phyloP scores from a whole-genome alignment of 2,888 invertebrate species.

The Dryomyza anilis region DNA sequence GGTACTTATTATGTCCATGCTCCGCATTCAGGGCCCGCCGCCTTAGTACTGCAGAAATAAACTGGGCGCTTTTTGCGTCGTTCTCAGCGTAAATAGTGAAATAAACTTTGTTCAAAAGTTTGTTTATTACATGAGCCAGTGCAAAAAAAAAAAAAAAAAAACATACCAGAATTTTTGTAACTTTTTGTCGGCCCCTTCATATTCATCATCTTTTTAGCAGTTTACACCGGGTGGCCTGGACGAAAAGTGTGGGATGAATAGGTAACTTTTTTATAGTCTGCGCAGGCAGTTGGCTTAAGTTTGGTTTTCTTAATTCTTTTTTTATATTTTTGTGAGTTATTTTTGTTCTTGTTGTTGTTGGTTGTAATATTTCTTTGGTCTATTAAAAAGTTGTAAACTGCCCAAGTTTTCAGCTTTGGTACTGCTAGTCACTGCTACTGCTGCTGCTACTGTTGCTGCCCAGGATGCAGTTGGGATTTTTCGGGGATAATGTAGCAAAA shows the following conservation, averaged over 20 bases:
- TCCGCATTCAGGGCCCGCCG: slow-evolving; percentile 37
- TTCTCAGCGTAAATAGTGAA: slow-evolving; percentile 44
- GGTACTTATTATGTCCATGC: slow-evolving; percentile 42
- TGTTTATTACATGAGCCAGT: slow-evolving; percentile 48
- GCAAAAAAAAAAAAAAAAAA: slow-evolving; percentile 31
- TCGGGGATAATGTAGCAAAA: slow-evolving; percentile 7
- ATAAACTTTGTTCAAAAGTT: slow-evolving; percentile 54
- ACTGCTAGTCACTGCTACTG: slow-evolving; percentile 38
- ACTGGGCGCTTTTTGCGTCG: slow-evolving; percentile 14
- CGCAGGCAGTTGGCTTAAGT: slow-evolving; percentile 34
- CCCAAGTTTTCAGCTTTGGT: slow-evolving; percentile 44
- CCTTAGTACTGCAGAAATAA: background rate
- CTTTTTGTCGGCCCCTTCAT: slow-evolving; percentile 32
- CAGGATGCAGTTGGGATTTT: background rate
- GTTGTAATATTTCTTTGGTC: slow-evolving; percentile 47
- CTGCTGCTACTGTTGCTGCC: too few relatives aligned
- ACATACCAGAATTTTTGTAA: background rate
- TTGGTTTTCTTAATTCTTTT: too few relatives aligned
- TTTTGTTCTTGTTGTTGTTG: slow-evolving; percentile 19
- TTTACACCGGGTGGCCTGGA: slow-evolving; percentile 45
- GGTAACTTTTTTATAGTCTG: slow-evolving; percentile 26
- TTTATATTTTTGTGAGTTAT: slow-evolving; percentile 7
- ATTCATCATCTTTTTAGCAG: slow-evolving; percentile 55
- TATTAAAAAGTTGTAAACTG: slow-evolving; percentile 58
- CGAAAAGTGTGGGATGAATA: too few relatives aligned